phyloP scores from a whole-genome alignment of 2,888 invertebrate genomes.

The Nematopogon swammerdamellus region DNA sequence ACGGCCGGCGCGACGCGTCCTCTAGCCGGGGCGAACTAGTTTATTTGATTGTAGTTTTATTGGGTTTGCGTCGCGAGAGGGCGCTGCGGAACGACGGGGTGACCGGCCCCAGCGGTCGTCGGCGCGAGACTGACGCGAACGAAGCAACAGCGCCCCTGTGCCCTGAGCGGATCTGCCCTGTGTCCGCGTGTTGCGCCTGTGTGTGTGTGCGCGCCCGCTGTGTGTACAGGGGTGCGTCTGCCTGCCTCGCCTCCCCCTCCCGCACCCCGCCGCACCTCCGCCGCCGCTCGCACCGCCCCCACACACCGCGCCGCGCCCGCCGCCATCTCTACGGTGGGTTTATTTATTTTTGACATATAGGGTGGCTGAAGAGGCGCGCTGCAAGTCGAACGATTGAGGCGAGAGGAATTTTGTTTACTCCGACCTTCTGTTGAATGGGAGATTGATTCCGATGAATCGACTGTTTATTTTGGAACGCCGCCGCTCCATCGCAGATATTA shows the following conservation, averaged over 20 bases:
- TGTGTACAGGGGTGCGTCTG: too few relatives aligned
- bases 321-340: conserved; percentile 12
- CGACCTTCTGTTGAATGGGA: background rate
- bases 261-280: conserved; percentile 27
- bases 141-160: conserved; percentile 10
- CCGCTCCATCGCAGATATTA: background rate
- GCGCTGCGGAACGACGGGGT: conserved; percentile 26
- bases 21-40: conserved; percentile 41
- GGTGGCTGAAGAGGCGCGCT: conserved; percentile 18
- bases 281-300: conserved; percentile 17
- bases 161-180: conserved; percentile 15
- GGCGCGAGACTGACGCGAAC: conserved; percentile 54
- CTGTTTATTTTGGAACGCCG: background rate
- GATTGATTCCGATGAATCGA: background rate
- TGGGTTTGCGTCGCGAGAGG: conserved; percentile 35
- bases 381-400: background rate
- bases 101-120: conserved; percentile 35
- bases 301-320: conserved; percentile 4
- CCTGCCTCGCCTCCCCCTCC: conserved; percentile 23
- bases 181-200: conserved; percentile 25
- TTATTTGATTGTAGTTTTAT: conserved; percentile 21
- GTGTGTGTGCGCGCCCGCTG: conserved; percentile 14
- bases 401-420: background rate
- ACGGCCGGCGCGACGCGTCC: conserved; percentile 25
- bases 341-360: conserved; percentile 42